Percentiles rank a stretch among this genome's conserved stretches.
Conservation (phyloP, 2,797 vertebrate species). For the Fratercula arctica region DNA sequence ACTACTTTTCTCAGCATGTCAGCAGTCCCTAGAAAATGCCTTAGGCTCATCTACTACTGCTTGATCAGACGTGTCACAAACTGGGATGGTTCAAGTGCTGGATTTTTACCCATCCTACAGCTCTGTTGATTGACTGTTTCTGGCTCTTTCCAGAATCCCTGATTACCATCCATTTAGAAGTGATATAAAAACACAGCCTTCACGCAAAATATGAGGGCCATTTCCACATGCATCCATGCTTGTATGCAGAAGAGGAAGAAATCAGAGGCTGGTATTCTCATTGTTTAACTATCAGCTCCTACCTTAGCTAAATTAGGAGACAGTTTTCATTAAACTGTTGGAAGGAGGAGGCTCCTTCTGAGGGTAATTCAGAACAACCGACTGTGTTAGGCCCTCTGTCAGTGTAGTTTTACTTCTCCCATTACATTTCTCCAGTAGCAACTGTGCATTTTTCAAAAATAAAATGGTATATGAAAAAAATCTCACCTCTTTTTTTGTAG, state of each 20-base stretch:
- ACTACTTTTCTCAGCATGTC: background rate
- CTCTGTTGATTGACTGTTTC: background rate
- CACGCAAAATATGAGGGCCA: background rate
- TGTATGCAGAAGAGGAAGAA: background rate
- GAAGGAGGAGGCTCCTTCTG: background rate
- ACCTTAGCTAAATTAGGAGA: background rate
- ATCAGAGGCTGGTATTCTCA: background rate
- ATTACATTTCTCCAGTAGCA: background rate
- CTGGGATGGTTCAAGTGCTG: background rate
- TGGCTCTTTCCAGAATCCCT: background rate
- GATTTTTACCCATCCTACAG: background rate
- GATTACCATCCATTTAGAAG: background rate
- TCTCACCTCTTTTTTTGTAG: background rate
- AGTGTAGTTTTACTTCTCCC: background rate
- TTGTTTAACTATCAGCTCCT: background rate
- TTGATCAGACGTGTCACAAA: background rate
- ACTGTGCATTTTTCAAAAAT: background rate
- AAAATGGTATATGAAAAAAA: background rate
- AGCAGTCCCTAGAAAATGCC: background rate
- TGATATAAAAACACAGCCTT: background rate
- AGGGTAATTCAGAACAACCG: background rate
- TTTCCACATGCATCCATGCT: background rate
- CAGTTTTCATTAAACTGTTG: background rate
- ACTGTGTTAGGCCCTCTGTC: background rate
- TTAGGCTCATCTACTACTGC: background rate